A percentile compares a stretch with the other conserved stretches of the same genome.
Conservation (phyloP, 2,113 vertebrate genomes). For the Barnardius zonarius region DNA sequence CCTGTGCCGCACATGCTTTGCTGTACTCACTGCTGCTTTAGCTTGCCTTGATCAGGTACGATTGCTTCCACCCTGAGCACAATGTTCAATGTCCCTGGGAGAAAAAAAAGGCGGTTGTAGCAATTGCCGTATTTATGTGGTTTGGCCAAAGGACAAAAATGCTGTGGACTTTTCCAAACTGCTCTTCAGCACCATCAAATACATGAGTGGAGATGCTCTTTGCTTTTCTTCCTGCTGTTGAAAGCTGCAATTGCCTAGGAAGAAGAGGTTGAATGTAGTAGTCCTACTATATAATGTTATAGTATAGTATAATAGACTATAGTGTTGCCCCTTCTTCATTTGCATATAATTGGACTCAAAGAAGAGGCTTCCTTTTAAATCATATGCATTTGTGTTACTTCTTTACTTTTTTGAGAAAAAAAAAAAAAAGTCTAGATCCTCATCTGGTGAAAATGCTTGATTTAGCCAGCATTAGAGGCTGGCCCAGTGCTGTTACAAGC, state of each 20-base stretch:
- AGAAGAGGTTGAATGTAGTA: not conserved
- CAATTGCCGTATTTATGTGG: not conserved
- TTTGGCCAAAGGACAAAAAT: not conserved
- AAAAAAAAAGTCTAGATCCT: not conserved
- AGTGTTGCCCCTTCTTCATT: not conserved
- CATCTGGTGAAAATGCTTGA: not conserved
- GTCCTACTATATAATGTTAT: not conserved
- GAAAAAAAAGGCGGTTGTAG: not conserved
- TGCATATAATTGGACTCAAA: not conserved
- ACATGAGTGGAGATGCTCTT: not conserved
- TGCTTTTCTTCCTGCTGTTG: not conserved
- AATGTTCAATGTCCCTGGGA: not conserved
- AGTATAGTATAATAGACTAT: not conserved
- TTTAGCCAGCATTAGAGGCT: not conserved
- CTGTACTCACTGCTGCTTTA: not conserved
- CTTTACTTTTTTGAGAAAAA: not conserved
- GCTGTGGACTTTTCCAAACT: not conserved
- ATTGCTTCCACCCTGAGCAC: not conserved
- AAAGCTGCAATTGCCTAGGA: not conserved
- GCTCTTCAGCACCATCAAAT: not conserved
- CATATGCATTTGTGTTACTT: not conserved
- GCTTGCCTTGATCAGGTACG: accelerated
- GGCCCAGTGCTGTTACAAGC: not conserved
- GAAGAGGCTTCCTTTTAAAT: not conserved
- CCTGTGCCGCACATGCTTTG: not conserved